Conservation (phyloP, 2,888 invertebrate genomes). For the Phanerotoma sp. region DNA sequence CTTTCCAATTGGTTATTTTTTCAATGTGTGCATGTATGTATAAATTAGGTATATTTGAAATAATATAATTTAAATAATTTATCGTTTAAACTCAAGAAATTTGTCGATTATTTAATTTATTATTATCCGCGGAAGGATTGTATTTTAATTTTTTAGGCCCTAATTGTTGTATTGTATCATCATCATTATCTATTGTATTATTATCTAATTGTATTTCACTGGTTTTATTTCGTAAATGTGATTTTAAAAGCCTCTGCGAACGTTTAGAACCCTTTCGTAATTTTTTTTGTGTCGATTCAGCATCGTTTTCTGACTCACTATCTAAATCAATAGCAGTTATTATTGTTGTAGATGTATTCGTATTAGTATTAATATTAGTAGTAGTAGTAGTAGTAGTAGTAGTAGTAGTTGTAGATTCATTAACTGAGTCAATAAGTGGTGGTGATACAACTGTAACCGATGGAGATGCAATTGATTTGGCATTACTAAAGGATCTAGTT, state of each 20-base stretch:
- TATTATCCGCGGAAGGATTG: constrained; percentile 23
- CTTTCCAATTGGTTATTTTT: too few species aligned
- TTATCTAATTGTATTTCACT: constrained; percentile 35
- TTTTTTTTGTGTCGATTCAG: constrained; percentile 3
- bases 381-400: too few species aligned
- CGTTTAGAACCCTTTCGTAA: constrained; percentile 10
- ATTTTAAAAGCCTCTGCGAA: constrained; percentile 4
- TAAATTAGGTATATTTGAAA: background rate
- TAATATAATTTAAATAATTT: background rate
- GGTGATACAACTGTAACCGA: too few species aligned
- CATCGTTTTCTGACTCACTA: constrained; percentile 41
- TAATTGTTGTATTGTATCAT: constrained; percentile 37
- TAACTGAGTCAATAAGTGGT: too few species aligned
- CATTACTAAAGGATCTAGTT: too few species aligned
- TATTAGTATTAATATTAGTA: too few species aligned
- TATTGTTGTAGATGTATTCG: constrained; percentile 9
- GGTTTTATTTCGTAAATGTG: constrained; percentile 24
- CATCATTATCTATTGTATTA: constrained; percentile 29
- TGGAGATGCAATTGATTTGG: too few species aligned
- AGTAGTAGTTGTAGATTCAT: constrained; percentile 17
- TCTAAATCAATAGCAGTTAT: constrained; percentile 37
- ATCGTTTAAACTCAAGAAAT: constrained; percentile 31
- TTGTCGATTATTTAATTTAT: constrained; percentile 38
- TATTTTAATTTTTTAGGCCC: constrained; percentile 37
- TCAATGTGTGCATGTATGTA: background rate